phyloP scores from a whole-genome alignment of 2,888 invertebrate species.

The Aromia moschata region DNA sequence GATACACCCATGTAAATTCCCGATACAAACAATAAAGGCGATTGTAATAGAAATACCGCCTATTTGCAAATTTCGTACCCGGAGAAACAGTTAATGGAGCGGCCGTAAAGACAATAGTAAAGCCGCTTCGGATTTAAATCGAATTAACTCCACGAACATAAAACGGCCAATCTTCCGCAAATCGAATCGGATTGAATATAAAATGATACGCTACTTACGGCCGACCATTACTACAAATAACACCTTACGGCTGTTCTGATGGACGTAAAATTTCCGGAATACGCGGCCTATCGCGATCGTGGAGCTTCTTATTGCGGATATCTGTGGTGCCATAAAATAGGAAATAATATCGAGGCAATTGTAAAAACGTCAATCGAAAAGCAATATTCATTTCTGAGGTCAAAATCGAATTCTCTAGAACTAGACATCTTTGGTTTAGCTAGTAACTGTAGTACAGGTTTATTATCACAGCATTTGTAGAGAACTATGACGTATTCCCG shows the following conservation, averaged over 20 bases:
- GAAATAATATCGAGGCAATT: not conserved
- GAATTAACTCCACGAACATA: slow-evolving; percentile 8
- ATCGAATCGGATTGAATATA: slow-evolving; percentile 17
- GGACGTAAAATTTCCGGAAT: slow-evolving; percentile 14
- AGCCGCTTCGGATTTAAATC: slow-evolving; percentile 8
- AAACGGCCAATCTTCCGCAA: slow-evolving; percentile 17
- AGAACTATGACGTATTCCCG: too few species aligned
- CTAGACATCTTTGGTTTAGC: too few species aligned
- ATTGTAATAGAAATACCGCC: slow-evolving; percentile 14
- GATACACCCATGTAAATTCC: too few species aligned
- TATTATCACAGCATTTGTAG: too few species aligned
- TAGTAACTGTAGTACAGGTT: too few species aligned
- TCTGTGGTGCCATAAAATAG: slow-evolving; percentile 15
- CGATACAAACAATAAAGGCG: too few species aligned
- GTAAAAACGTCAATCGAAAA: too few species aligned
- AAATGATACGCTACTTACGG: slow-evolving; percentile 14
- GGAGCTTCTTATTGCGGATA: slow-evolving; percentile 6
- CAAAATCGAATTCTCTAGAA: too few species aligned
- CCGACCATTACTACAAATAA: slow-evolving; percentile 21
- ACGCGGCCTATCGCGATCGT: slow-evolving; percentile 1
- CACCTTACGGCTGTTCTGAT: slow-evolving; percentile 4
- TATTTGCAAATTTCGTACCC: slow-evolving; percentile 13
- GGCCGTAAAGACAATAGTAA: slow-evolving; percentile 13
- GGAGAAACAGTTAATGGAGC: slow-evolving; percentile 5
- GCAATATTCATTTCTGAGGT: too few species aligned